Percentiles rank a stretch among this genome's conserved stretches.
Conservation (phyloP, 1,140 invertebrate species). For the Riptortus pedestris region DNA sequence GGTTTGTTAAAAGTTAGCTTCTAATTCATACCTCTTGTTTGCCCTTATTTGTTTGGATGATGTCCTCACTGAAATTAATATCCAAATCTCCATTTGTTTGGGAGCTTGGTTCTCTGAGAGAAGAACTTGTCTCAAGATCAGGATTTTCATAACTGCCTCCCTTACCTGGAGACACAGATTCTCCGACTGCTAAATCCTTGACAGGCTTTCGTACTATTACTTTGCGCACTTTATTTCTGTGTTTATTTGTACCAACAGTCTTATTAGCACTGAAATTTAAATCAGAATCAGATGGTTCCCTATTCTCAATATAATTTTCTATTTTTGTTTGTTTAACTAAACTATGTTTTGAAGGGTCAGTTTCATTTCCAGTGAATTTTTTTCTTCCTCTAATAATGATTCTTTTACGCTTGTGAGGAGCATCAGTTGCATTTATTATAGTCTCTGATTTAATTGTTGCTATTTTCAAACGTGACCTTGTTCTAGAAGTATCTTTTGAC, state of each 20-base stretch:
- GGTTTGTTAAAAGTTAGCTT: constrained; percentile 6
- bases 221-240: not conserved
- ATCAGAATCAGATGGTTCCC: too few species aligned
- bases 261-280: too few species aligned
- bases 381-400: constrained; percentile 4
- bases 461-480: not conserved
- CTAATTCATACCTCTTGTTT: constrained; percentile 12
- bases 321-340: too few species aligned
- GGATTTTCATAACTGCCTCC: not conserved
- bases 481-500: not conserved
- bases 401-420: not conserved
- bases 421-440: not conserved
- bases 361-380: not conserved
- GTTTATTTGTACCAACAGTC: too few species aligned
- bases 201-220: constrained; percentile 11
- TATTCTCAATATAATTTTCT: too few species aligned
- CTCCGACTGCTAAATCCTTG: constrained; percentile 20
- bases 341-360: too few species aligned
- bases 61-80: not conserved
- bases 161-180: constrained; percentile 8
- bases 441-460: not conserved
- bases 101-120: not conserved
- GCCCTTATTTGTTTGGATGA: constrained; percentile 2
- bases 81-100: not conserved
- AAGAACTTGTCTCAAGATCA: not conserved